phyloP scores from a whole-genome alignment of 2,888 invertebrate species.

The Zaprionus bogoriensis region DNA sequence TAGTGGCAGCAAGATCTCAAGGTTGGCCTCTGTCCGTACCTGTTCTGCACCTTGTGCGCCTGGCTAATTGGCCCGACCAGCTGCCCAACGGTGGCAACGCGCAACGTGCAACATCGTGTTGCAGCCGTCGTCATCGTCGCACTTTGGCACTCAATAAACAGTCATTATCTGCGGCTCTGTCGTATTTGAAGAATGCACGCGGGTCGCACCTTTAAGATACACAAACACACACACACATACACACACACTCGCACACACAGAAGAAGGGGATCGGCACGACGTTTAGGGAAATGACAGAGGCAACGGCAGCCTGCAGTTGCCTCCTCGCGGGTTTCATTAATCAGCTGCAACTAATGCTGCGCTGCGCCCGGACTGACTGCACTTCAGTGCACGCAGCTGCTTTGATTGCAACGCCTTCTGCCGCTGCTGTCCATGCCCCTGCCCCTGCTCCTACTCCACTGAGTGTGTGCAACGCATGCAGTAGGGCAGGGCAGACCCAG shows the following conservation, averaged over 20 bases:
- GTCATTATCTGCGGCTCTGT: slow-evolving; percentile 52
- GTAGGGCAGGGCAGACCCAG: slow-evolving; percentile 18
- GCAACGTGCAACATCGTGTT: too few species aligned
- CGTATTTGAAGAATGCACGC: slow-evolving; percentile 20
- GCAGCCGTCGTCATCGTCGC: slow-evolving; percentile 31
- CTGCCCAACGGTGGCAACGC: slow-evolving; percentile 16
- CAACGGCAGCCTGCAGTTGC: slow-evolving; percentile 36
- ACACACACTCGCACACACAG: too few species aligned
- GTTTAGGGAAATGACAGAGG: slow-evolving; percentile 23
- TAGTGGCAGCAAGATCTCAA: slow-evolving; percentile 28
- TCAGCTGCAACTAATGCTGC: slow-evolving; percentile 61
- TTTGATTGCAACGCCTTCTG: slow-evolving; percentile 6
- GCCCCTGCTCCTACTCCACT: not conserved
- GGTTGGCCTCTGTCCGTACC: slow-evolving; percentile 33
- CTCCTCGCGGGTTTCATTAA: slow-evolving; percentile 55
- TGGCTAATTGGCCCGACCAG: slow-evolving; percentile 55
- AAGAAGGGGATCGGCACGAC: slow-evolving; percentile 6
- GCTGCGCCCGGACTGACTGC: slow-evolving; percentile 24
- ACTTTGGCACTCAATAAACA: slow-evolving; percentile 64
- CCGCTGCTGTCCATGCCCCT: not conserved
- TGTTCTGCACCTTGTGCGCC: slow-evolving; percentile 54
- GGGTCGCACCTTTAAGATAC: slow-evolving; percentile 56
- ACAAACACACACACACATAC: too few species aligned
- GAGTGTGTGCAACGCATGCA: slow-evolving; percentile 22
- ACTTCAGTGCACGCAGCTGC: slow-evolving; percentile 32